Base-by-base conservation (phyloP, 2,888 invertebrate genomes). In the Zootermopsis nevadensis region DNA sequence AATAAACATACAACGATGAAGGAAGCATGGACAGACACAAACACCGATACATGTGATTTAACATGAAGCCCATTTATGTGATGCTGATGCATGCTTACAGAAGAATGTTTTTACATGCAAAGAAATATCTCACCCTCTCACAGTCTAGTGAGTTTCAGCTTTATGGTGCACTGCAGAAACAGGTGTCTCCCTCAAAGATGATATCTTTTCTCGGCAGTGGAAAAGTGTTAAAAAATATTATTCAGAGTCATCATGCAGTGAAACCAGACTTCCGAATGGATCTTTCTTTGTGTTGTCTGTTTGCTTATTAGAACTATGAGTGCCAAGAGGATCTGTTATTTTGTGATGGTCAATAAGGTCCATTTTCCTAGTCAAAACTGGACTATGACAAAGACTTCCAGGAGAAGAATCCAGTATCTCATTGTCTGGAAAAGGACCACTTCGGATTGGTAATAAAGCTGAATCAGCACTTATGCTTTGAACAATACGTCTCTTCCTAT, bases 181-280 rank as follows among this genome's bases (percentile, higher is more conserved):
- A 27, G 60, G 7, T 60, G 60, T 60, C 60, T 60, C 27, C 60
- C n/a, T 27, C 27, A 74, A n/a, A 74, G 74, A 38, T 38, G 74
- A 74, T 38, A 38, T 0, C n/a, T 38, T 38, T 33, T 74, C n/a
- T n/a, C 35, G 19, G 12, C 33, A 27, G 15, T 38, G 10, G 22
- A 12, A 38, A 31, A n/a, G 31, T 38, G 12, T 33, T 24, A 33
- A 35, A 33, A 35, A 74, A 31, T n/a, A 24, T 66, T 38, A 80
- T 33, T 80, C 82, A 22, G 8, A 38, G 22, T 48, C 79, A 60
- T 84, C 85, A 30, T 77, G 35, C 48, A 85, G 82, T 6, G 85
- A 85, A 7, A 85, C 82, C 22, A 83, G n/a, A 72, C 85, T 85
- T 24, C 85, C 85, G 60, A 85, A 84, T n/a, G 84, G 83, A 55